Base-by-base conservation (phyloP, 2,888 invertebrate genomes). In the Sicus ferrugineus region DNA sequence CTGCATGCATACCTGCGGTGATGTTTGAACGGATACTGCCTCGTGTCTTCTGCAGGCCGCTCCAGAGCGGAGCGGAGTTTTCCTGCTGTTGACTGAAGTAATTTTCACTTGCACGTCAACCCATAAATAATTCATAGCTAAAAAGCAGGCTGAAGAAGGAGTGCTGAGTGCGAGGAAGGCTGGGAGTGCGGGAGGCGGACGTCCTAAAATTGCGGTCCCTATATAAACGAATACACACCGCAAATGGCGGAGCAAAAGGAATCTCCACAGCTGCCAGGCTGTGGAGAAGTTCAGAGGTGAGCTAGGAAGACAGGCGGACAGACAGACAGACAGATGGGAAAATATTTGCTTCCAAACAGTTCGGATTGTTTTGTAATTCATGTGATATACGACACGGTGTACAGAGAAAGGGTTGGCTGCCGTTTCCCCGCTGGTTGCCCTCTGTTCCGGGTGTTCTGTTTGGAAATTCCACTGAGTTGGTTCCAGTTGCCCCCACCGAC, bases 71-170 rank as follows among this genome's bases (percentile, higher is more conserved):
- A 1, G 14, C 23, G 56, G 28, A 31, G n/a, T 9, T 11, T 52
- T n/a, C 34, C 30, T 28, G 28, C 4, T 59, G 58, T 66, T 66
- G 56, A 66, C 58, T 66, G 5, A 46, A 66, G 46, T 28, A 66
- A 66, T 56, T 46, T 66, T 66, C 66, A 58, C 66, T 66, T 42
- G 30, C 58, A 56, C 46, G 66, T 46, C 56, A 42, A 30, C 56
- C 46, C 66, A 66, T 66, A 30, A 66, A 66, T 66, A 30, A 66
- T 66, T 66, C 58, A 66, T 66, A 19, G 28, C 38, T 11, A 0
- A 30, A 30, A 56, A 56, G 23, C 46, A 30, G 30, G 46, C 19
- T 28, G 54, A 65, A 52, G 31, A 38, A 28, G 23, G 38, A 65
- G 26, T 48, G 31, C 30, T 4, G 42, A 42, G 16, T 6, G 19